A percentile compares a stretch with the other conserved stretches of the same genome.
Conservation (phyloP, 2,797 vertebrate species). For the Oophaga sylvatica region DNA sequence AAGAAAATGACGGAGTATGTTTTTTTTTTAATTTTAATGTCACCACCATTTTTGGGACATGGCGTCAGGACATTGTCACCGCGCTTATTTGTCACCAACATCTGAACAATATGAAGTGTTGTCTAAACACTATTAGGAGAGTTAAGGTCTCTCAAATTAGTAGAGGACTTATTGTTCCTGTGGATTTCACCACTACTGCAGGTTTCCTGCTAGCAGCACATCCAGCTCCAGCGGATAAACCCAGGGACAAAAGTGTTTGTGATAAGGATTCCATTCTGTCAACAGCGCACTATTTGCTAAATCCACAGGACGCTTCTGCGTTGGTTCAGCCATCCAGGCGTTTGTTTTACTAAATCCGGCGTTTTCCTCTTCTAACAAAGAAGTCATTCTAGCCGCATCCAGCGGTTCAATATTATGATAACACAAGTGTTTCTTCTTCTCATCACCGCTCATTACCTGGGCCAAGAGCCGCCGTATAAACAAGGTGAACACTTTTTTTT, state of each 20-base stretch:
- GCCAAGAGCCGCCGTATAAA: slow-evolving; percentile 7
- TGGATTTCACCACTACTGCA: slow-evolving; percentile 61
- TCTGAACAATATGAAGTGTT: slow-evolving; percentile 71
- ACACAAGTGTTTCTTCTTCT: slow-evolving; percentile 22
- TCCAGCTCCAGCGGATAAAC: slow-evolving; percentile 46
- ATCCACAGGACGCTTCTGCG: slow-evolving; percentile 53
- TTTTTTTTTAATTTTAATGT: slow-evolving; percentile 3
- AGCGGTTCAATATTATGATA: slow-evolving; percentile 43
- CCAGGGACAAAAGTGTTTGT: slow-evolving; percentile 54
- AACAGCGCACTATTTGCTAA: slow-evolving; percentile 65
- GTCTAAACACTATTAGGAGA: slow-evolving; percentile 74
- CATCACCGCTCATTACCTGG: neutral
- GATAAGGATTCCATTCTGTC: slow-evolving; percentile 63
- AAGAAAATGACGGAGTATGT: neutral
- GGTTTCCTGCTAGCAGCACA: slow-evolving; percentile 62
- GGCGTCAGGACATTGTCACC: slow-evolving; percentile 45
- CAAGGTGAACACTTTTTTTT: neutral
- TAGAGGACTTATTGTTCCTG: slow-evolving; percentile 68
- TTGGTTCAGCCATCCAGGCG: slow-evolving; percentile 58
- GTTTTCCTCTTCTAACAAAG: slow-evolving; percentile 56
- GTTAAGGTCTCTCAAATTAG: slow-evolving; percentile 73
- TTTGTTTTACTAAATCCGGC: slow-evolving; percentile 58
- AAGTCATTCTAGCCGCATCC: slow-evolving; percentile 53
- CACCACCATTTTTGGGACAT: slow-evolving; percentile 61
- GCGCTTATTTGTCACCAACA: slow-evolving; percentile 54